Evolutionary conservation across 2,888 invertebrate genomes (phyloP).

Genomic region (Theretra japonica): DNA sequence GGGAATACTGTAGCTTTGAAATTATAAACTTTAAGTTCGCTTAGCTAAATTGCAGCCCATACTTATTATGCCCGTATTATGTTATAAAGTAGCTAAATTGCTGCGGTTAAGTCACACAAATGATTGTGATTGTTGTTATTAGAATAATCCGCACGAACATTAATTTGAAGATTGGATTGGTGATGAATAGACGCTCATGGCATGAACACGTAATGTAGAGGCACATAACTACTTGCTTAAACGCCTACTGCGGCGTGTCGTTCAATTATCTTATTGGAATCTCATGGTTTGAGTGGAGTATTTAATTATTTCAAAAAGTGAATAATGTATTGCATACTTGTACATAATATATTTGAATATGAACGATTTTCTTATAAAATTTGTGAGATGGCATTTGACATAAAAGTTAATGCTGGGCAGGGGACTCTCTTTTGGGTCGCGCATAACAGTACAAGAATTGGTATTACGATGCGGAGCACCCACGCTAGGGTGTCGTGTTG

Average conservation of each 20-base stretch:
- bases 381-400: no score
- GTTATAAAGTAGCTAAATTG: conserved; percentile 39
- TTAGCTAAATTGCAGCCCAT: conserved; percentile 35
- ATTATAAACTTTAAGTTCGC: not conserved
- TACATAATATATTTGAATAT: not conserved
- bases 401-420: no score
- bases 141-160: conserved; percentile 28
- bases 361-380: no score
- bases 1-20: not conserved
- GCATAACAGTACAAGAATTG: no score
- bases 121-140: conserved; percentile 37
- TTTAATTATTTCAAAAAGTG: not conserved
- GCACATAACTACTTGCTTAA: conserved; percentile 10
- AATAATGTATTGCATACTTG: not conserved
- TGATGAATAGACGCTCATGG: conserved; percentile 19
- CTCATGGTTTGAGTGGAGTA: not conserved
- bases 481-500: no score
- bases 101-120: conserved; percentile 39
- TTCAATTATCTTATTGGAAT: conserved; percentile 34
- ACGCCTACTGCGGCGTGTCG: conserved; percentile 31
- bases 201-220: conserved; percentile 22
- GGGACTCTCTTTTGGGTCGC: no score
- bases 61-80: conserved; percentile 36
- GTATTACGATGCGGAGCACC: no score
- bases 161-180: conserved; percentile 32